Evolutionary conservation across 2,113 vertebrate genomes (phyloP), one percentile per base, ranked within the genome.

Genomic region (Bambusicola thoracicus): DNA sequence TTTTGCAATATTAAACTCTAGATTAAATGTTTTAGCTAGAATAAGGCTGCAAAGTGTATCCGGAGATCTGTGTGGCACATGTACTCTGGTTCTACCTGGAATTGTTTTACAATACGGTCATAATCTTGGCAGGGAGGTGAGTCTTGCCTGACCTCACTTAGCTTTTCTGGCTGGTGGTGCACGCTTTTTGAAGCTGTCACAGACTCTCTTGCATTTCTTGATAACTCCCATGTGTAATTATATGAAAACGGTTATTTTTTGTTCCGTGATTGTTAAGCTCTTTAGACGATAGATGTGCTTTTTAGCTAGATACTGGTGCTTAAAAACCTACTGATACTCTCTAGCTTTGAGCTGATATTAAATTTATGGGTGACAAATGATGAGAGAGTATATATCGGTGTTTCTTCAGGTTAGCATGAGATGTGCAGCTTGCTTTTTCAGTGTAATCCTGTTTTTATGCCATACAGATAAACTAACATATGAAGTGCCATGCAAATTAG

Each of bases 391-490:
- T 11, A 3, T 7, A 10, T 1, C 21, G 55, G 16, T 14, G 6
- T 46, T 51, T 46, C 21, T 3, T 61, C 43, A 20, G 16, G 21
- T 20, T 34, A 11, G 56, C 8, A 7, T 8, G 21, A 8, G 12
- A 7, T 2, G 22, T 29, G 8, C 58, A 51, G 4, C 8, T 41
- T 34, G 13, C 19, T 41, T 56, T 58, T 68, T n/a, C n/a, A n/a
- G 29, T 22, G 11, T 21, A 44, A 43, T 22, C 22, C 29, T 41
- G 9, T n/a, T 14, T 6, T 22, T 6, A 12, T 20, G 55, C 22
- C 34, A 2, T 46, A 12, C 6, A 0, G 19, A 2, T 4, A n/a
- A 73, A 16, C 24, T 16, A 36, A 12, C 15, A 1, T 8, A 16
- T 4, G 8, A 61, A 78, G 66, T 8, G 43, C 61, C 19, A 13